Conservation (phyloP, 1,140 invertebrate genomes). For the Trigoniulus corallinus region DNA sequence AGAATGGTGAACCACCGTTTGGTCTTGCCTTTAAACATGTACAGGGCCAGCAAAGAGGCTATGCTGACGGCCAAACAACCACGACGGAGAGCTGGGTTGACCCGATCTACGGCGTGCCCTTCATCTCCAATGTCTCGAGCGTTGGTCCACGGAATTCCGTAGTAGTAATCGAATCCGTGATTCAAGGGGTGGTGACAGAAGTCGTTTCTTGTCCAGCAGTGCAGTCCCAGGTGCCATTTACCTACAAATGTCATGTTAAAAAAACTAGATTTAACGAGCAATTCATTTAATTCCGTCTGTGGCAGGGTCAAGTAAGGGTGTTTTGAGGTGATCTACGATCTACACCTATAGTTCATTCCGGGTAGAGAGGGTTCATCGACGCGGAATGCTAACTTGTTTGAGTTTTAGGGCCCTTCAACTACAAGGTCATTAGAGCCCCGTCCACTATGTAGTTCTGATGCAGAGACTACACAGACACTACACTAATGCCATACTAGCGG, state of each 20-base stretch:
- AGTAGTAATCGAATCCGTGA: conserved; percentile 33
- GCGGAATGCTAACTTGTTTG: not conserved
- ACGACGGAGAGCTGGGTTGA: not conserved
- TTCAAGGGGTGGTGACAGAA: conserved; percentile 25
- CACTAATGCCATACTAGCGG: too few relatives aligned
- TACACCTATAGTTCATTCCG: too few relatives aligned
- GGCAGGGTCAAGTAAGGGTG: not conserved
- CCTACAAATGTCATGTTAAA: too few relatives aligned
- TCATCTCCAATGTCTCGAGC: conserved; percentile 20
- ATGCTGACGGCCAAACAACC: not conserved
- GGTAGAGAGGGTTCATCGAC: not conserved
- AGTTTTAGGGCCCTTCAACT: too few relatives aligned
- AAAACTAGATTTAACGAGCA: not conserved
- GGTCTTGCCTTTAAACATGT: not conserved
- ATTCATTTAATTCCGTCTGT: conserved; percentile 1
- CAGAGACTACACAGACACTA: too few relatives aligned
- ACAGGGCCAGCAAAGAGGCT: not conserved
- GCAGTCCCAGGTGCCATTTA: conserved; percentile 32
- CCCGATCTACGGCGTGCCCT: not conserved
- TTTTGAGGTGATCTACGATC: too few relatives aligned
- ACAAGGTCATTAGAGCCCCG: too few relatives aligned
- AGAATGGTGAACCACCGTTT: not conserved
- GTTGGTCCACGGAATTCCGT: conserved; percentile 29
- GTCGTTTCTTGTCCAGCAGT: conserved; percentile 18
- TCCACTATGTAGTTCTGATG: too few relatives aligned